Base-by-base conservation (phyloP, 1,140 invertebrate genomes). In the Rhopalosiphum maidis region DNA sequence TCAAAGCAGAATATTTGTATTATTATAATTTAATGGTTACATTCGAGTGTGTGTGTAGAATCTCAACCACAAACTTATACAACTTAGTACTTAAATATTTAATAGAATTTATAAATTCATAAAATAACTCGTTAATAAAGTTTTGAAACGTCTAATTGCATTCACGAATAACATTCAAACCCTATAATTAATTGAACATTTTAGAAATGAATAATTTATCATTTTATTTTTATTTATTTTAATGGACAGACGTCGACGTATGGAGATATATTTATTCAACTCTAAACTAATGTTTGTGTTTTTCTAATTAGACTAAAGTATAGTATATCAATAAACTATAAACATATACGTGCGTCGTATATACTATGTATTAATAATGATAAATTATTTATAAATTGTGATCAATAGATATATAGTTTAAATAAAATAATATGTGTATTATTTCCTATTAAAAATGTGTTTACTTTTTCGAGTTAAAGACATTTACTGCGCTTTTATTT, bases 121-220 rank as follows among this genome's bases (percentile, higher is more conserved):
- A 86, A 86, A 43, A 46, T 4, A 46, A 86, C 85, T 46, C 11
- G 30, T 86, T 86, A 48, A 48, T 1, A 48, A 86, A 86, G 25
- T 46, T 86, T 86, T 41, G 11, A n/a, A 46, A 86, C 9, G 25
- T 86, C 85, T 30, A 86, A 86, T 46, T 22, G 22, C 3, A 46
- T 46, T 86, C 15, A 46, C 1, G 30, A 77, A 77, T n/a, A 77
- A 77, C 60, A 18, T 86, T 86, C 41, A n/a, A 30, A 86, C 25
- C 41, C 25, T 88, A 35, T 51, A 51, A 30, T 88, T 88, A 51
- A 88, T 88, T 88, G 30, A 22, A 51, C 43, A 7, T 48, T 88
- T 88, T 88, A 88, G n/a, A 88, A 88, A 51, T 51, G 43, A n/a
- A 88, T 88, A 88, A 88, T 51, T 88, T 88, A 88, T 51, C 22